A percentile compares a stretch with the other conserved stretches of the same genome.
phyloP scores from a whole-genome alignment of 2,888 invertebrate species.

The Pomacea canaliculata region DNA sequence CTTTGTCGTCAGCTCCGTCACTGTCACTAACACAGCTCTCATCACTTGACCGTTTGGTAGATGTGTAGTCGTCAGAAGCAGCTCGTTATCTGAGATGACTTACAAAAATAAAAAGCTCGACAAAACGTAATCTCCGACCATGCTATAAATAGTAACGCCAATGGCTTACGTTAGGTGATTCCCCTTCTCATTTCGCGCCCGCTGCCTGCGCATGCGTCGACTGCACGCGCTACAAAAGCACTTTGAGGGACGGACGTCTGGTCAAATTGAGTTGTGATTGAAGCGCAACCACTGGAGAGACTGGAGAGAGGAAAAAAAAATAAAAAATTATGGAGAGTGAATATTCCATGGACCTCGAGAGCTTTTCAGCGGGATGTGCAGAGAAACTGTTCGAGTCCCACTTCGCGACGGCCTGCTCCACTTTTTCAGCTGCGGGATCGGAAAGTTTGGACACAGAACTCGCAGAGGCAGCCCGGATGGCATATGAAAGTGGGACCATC shows the following conservation, averaged over 20 bases:
- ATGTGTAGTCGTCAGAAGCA: too few relatives aligned
- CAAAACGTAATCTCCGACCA: too few relatives aligned
- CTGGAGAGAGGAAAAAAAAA: neutral
- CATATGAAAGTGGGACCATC: slow-evolving; percentile 13
- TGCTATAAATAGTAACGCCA: too few relatives aligned
- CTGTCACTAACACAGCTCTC: too few relatives aligned
- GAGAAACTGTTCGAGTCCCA: slow-evolving; percentile 8
- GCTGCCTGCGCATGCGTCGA: neutral
- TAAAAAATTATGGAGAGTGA: slow-evolving; percentile 1
- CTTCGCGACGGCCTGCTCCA: slow-evolving; percentile 1
- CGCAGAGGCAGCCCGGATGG: slow-evolving; percentile 18
- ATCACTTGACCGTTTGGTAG: too few relatives aligned
- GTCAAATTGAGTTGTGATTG: slow-evolving; percentile 4
- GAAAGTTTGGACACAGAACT: slow-evolving; percentile 1
- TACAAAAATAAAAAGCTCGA: too few relatives aligned
- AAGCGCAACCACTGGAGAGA: neutral
- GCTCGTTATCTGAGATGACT: too few relatives aligned
- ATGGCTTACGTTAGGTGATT: slow-evolving; percentile 23
- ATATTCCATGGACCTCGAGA: neutral
- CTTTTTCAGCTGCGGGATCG: neutral
- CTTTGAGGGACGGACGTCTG: neutral
- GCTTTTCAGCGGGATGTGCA: neutral
- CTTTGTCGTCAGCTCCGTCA: too few relatives aligned
- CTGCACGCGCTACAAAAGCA: neutral
- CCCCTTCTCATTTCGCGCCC: slow-evolving; percentile 9